phyloP scores from a whole-genome alignment of 2,113 vertebrate genomes.

The Bubo bubo region DNA sequence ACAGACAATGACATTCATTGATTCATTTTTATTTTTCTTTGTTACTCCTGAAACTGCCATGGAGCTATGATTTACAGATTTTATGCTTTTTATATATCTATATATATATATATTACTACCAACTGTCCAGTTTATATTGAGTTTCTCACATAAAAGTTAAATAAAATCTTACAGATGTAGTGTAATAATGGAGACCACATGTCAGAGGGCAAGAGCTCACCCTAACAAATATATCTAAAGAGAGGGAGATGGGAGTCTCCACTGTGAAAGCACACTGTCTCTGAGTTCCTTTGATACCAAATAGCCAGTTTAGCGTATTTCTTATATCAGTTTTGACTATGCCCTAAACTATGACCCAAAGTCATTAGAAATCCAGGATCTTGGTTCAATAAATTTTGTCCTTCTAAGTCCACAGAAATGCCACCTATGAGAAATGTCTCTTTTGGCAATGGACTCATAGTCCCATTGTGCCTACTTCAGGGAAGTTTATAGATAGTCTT shows the following conservation, averaged over 20 bases:
- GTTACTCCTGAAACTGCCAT: neutral
- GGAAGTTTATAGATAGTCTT: neutral
- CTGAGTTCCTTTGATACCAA: neutral
- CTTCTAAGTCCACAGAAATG: neutral
- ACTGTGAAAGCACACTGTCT: accelerated
- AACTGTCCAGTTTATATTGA: neutral
- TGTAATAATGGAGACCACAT: neutral
- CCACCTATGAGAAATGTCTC: neutral
- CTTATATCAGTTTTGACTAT: neutral
- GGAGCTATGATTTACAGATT: neutral
- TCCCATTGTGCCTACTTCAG: neutral
- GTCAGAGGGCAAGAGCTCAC: neutral
- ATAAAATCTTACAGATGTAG: neutral
- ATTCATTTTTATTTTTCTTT: neutral
- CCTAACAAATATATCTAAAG: neutral
- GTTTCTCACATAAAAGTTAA: neutral
- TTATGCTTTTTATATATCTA: neutral
- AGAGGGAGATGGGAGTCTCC: neutral
- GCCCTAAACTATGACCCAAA: neutral
- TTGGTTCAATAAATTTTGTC: neutral
- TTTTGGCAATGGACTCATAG: neutral
- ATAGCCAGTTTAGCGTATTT: neutral
- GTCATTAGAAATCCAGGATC: neutral
- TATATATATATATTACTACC: neutral
- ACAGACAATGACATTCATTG: neutral